Evolutionary conservation across 2,113 vertebrate species (phyloP), one percentile per base, ranked within the genome.

Genomic region (Hyperopisus bebe): DNA sequence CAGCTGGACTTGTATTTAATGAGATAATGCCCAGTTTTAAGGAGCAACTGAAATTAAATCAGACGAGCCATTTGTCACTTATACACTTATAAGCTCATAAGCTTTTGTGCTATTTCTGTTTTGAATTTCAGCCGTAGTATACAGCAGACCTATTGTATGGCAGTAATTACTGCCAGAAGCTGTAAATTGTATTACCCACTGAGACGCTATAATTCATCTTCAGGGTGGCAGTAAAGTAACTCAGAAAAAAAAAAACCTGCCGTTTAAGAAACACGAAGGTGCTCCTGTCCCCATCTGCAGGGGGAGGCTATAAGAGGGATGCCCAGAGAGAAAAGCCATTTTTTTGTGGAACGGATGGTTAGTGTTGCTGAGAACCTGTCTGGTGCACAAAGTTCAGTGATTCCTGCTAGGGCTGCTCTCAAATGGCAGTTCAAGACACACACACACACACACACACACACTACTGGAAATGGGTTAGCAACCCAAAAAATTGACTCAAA

Each of bases 131-230:
- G 35, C 17, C 35, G 2, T 42, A 80, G 74, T 42, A 70, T 42
- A 80, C 31, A 42, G 15, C 35, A n/a, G 35, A 42, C 27, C 74
- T 80, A 42, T 80, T 80, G 74, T 80, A 21, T 42, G 31, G 31
- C 31, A 39, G 74, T 80, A 80, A 80, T 80, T 80, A 42, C 74
- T 42, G 74, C 35, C 17, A 35, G 35, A 42, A 80, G 35, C 31
- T 42, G 35, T 42, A 80, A 80, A 42, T 80, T 80, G 74, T 74
- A 9, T 80, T 80, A 42, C 74, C 15, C 35, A 42, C 35, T 42
- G 74, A 35, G 74, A 80, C 74, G 15, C 74, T 80, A 17, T 80
- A 80, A 80, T 80, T 80, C 74, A 80, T 80, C 74, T 80, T 80
- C 74, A 80, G 74, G 35, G 74, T 0, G 5, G 35, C 74, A 42